Conservation (phyloP, 2,113 vertebrate species). For the Paedocypris sp. region DNA sequence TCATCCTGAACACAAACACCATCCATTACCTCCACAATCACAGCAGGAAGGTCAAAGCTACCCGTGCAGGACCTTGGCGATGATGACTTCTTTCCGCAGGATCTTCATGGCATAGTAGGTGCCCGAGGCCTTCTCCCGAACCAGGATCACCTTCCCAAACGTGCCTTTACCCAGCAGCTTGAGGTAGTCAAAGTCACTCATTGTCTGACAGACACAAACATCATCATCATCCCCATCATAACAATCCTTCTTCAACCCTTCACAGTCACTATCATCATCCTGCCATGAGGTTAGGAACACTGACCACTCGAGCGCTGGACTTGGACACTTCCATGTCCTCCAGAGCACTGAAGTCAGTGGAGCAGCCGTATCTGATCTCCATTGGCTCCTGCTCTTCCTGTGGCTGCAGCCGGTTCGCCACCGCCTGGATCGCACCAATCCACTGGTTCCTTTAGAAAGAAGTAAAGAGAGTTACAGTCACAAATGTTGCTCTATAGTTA, state of each 20-base stretch:
- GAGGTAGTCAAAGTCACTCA: conserved; percentile 86
- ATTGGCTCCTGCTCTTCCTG: conserved; percentile 61
- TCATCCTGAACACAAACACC: conserved; percentile 67
- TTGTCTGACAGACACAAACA: conserved; percentile 57
- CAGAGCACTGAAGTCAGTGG: conserved; percentile 46
- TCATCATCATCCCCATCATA: background rate
- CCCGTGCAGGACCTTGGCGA: conserved; percentile 80
- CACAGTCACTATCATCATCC: too few relatives aligned
- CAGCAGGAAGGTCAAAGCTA: background rate
- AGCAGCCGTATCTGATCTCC: conserved; percentile 65
- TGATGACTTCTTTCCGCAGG: conserved; percentile 80
- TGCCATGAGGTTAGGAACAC: too few relatives aligned
- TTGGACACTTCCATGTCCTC: conserved; percentile 79
- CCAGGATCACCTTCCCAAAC: conserved; percentile 83
- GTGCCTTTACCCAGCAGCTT: conserved; percentile 84
- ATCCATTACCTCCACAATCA: background rate
- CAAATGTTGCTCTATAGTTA: too few relatives aligned
- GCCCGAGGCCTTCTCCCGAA: conserved; percentile 72
- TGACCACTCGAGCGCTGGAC: conserved; percentile 67
- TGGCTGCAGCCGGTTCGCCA: conserved; percentile 74
- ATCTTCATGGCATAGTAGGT: conserved; percentile 88
- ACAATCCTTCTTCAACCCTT: too few relatives aligned
- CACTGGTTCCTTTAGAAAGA: conserved; percentile 71
- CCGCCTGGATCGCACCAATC: conserved; percentile 78
- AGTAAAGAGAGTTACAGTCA: too few relatives aligned